Conservation (phyloP, 2,113 vertebrate species). For the Pedetes capensis region DNA sequence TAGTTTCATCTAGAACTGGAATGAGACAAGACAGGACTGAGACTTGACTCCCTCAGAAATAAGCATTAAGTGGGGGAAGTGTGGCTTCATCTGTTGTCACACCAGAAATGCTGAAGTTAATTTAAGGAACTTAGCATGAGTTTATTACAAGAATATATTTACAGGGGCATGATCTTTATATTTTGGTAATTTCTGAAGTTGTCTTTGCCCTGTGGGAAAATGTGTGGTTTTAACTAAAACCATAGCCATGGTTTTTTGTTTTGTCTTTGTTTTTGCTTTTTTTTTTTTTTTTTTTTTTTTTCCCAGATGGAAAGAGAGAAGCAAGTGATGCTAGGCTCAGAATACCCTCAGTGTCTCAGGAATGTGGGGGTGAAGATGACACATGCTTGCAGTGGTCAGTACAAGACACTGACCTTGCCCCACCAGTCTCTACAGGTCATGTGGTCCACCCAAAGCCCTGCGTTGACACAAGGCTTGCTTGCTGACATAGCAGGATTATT, state of each 20-base stretch:
- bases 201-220: background rate
- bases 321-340: background rate
- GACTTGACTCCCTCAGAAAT: slow-evolving; percentile 9
- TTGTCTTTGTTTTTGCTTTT: background rate
- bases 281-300: background rate
- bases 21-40: background rate
- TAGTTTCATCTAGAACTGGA: background rate
- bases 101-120: slow-evolving; percentile 54
- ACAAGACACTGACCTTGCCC: background rate
- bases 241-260: background rate
- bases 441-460: background rate
- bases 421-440: slow-evolving; percentile 4
- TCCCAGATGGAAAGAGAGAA: background rate
- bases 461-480: background rate
- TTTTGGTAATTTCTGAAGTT: slow-evolving; percentile 27
- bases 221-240: slow-evolving; percentile 32
- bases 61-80: background rate
- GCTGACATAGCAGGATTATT: slow-evolving; percentile 68
- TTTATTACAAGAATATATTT: slow-evolving; percentile 47
- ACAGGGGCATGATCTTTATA: background rate
- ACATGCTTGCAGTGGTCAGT: background rate
- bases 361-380: background rate
- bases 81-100: slow-evolving; percentile 4
- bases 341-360: background rate
- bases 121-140: slow-evolving; percentile 55